Base-by-base conservation (phyloP, 2,888 invertebrate genomes). In the Mimas tiliae region DNA sequence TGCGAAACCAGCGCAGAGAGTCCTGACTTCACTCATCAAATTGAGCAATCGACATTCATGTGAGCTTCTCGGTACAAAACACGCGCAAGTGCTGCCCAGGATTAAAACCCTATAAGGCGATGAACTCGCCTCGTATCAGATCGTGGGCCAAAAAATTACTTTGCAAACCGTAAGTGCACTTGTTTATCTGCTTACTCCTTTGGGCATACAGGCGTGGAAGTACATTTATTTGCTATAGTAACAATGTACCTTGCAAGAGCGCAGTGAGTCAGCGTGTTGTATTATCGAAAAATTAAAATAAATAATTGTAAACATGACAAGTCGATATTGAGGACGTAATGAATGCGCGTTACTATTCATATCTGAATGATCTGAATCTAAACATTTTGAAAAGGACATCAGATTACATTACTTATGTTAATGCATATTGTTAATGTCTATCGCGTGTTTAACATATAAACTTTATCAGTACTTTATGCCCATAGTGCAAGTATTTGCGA, bases 361-460 rank as follows among this genome's bases (percentile, higher is more conserved):
- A 66, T 66, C 65, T 34, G 8, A 16, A 65, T 65, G 53, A 66
- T 66, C 65, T 34, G 8, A 16, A 65, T 65, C 62, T 65, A 65
- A 62, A 65, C 62, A 62, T 63, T 34, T 62, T 66, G 38, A 62
- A 55, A 58, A 21, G 55, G 47, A 47, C 65, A 58, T 65, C 58
- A 65, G 65, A 65, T 63, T 64, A 65, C 42, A 58, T 58, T 42
- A 51, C 38, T 55, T 53, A 53, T 64, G 64, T 66, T 53, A 66
- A 62, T 66, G 62, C 48, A 34, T 58, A 68, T 68, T 66, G 51
- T 66, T 45, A 66, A 66, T 65, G 42, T 19, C 38, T 38, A 51
- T 65, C 65, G 34, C 47, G 38, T 45, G 62, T 16, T 27, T 45
- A 38, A 62, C 65, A 62, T 21, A 14, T 38, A 50, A 62, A 65